Conservation (phyloP, 2,888 invertebrate species). For the Griposia aprilina region DNA sequence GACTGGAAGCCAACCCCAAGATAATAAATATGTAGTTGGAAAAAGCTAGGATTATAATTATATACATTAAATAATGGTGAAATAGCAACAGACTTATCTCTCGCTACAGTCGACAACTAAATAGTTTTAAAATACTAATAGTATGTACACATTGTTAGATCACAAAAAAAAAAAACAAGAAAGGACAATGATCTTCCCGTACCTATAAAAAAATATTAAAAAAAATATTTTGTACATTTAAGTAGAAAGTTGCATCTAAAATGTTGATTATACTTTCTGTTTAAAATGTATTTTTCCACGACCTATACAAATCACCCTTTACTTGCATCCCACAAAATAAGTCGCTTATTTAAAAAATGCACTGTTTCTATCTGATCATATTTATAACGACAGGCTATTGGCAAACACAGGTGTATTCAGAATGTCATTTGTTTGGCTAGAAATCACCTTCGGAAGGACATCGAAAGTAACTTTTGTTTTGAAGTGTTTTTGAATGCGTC, state of each 20-base stretch:
- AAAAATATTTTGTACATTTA: background rate
- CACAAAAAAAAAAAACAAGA: too few species aligned
- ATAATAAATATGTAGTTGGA: background rate
- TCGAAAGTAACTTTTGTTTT: background rate
- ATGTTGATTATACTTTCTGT: slow-evolving; percentile 1
- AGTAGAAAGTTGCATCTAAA: background rate
- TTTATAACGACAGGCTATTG: background rate
- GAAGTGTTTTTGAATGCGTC: background rate
- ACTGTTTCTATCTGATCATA: background rate
- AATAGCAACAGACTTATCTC: slow-evolving; percentile 8
- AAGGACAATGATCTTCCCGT: slow-evolving; percentile 7
- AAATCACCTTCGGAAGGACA: background rate
- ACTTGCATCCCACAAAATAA: slow-evolving; percentile 1
- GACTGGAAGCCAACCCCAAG: background rate
- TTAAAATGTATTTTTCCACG: background rate
- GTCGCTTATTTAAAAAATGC: background rate
- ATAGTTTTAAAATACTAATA: slow-evolving; percentile 25
- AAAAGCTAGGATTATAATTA: too few species aligned
- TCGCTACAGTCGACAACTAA: slow-evolving; percentile 36
- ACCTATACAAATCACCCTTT: background rate
- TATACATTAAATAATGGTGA: slow-evolving; percentile 16
- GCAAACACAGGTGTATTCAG: background rate
- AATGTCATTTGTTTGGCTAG: background rate
- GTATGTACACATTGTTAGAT: slow-evolving; percentile 16
- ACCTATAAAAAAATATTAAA: background rate